Conservation (phyloP, 2,797 vertebrate species). For the Mormyrus proboscirostris region DNA sequence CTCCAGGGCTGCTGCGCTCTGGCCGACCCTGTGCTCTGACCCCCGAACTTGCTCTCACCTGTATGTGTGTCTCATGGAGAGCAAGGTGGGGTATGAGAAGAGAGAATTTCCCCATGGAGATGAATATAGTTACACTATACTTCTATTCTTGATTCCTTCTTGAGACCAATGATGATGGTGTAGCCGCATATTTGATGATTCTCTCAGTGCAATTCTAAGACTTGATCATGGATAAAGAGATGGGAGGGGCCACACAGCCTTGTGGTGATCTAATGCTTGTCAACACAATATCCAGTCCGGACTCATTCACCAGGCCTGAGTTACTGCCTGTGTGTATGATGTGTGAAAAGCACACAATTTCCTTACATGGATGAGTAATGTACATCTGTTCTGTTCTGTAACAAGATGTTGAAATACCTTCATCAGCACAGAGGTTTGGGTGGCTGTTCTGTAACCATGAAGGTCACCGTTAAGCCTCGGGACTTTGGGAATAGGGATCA, state of each 20-base stretch:
- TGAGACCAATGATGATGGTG: background rate
- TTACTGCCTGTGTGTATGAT: background rate
- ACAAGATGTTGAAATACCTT: background rate
- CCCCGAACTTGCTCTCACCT: background rate
- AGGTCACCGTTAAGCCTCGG: background rate
- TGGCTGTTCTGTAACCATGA: background rate
- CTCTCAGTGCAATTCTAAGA: background rate
- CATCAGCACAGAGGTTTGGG: background rate
- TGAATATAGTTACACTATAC: background rate
- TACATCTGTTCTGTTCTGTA: background rate
- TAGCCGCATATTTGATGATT: background rate
- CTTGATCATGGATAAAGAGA: background rate
- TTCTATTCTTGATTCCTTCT: background rate
- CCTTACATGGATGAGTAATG: background rate
- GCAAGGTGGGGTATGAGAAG: background rate
- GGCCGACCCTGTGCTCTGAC: background rate
- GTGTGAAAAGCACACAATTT: background rate
- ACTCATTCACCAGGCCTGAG: background rate
- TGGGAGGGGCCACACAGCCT: background rate
- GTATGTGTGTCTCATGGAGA: background rate
- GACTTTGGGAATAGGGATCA: background rate
- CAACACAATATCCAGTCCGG: background rate
- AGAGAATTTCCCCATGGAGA: background rate
- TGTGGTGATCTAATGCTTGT: background rate
- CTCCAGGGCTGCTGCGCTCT: background rate